These are phyloP conservation scores for Agonopterix arenella DNA, from an alignment of 2,888 invertebrate species.

Conservation along the genomic window DNA sequence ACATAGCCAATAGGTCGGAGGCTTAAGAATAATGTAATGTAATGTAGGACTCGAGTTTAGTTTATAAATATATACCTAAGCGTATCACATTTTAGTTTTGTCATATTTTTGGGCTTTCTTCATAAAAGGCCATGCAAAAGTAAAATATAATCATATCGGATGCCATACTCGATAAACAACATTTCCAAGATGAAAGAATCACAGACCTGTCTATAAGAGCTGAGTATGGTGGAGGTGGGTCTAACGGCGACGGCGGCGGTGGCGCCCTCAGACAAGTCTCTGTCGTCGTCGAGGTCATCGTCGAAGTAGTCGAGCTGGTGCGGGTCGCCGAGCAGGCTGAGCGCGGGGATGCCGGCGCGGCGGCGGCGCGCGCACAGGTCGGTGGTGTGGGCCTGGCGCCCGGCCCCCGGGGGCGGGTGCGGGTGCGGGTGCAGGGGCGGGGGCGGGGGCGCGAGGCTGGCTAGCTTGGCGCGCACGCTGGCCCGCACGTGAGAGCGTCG, in stretches of 20 bases:
- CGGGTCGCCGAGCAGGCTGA: conserved; percentile 79
- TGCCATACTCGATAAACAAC: no score
- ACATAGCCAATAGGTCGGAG: no score
- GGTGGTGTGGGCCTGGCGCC: conserved; percentile 17
- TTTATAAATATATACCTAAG: no score
- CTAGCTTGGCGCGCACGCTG: conserved; percentile 53
- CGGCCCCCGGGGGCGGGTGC: conserved; percentile 1
- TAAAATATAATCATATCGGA: no score
- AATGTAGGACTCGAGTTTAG: no score
- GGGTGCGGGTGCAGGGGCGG: conserved; percentile 3
- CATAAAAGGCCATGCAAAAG: no score
- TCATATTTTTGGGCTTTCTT: no score
- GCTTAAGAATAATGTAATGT: no score
- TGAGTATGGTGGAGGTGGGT: conserved; percentile 59
- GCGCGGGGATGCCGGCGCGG: conserved; percentile 37
- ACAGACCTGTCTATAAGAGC: conserved; percentile 56
- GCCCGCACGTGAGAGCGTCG: conserved; percentile 54
- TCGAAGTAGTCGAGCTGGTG: conserved; percentile 84
- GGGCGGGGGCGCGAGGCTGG: conserved; percentile 7
- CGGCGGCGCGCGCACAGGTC: conserved; percentile 17
- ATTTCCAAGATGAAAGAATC: no score
- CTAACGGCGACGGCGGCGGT: conserved; percentile 47
- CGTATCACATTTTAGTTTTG: no score
- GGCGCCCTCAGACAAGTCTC: conserved; percentile 34
- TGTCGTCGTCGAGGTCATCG: conserved; percentile 44